Percentiles rank a stretch among this genome's conserved stretches.
Conservation (phyloP, 1,140 invertebrate species). For the Tetraneura akinire region DNA sequence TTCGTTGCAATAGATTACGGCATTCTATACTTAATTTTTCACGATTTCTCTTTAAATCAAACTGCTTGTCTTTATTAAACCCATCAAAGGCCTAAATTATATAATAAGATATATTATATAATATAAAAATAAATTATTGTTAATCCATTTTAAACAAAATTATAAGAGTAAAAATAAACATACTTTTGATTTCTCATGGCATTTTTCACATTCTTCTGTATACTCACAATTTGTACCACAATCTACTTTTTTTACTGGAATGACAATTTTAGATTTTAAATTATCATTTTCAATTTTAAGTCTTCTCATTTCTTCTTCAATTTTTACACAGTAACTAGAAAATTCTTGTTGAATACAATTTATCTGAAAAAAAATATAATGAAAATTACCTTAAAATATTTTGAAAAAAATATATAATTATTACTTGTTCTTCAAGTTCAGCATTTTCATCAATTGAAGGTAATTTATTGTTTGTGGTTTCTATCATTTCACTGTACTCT, state of each 20-base stretch:
- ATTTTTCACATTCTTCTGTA: conserved; percentile 21
- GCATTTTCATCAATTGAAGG: conserved; percentile 76
- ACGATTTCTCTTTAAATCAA: conserved; percentile 6
- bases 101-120: background rate
- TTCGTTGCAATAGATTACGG: conserved; percentile 13
- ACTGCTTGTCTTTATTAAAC: conserved; percentile 1
- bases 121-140: background rate
- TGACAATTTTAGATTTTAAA: conserved; percentile 56
- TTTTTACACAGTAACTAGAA: conserved; percentile 60
- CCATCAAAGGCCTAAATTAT: background rate
- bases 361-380: conserved; percentile 9
- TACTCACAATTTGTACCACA: background rate
- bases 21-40: conserved; percentile 23
- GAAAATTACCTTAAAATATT: background rate
- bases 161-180: background rate
- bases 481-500: conserved; percentile 78
- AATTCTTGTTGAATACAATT: conserved; percentile 45
- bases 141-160: background rate
- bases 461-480: conserved; percentile 62
- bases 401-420: conserved; percentile 15
- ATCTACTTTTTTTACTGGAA: conserved; percentile 12
- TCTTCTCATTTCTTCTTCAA: conserved; percentile 59
- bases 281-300: conserved; percentile 64
- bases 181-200: conserved; percentile 4
- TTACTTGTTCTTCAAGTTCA: conserved; percentile 70